These are phyloP conservation scores for Microtus montanus DNA, from an alignment of 2,113 vertebrate genomes.

Conservation along the genomic window DNA sequence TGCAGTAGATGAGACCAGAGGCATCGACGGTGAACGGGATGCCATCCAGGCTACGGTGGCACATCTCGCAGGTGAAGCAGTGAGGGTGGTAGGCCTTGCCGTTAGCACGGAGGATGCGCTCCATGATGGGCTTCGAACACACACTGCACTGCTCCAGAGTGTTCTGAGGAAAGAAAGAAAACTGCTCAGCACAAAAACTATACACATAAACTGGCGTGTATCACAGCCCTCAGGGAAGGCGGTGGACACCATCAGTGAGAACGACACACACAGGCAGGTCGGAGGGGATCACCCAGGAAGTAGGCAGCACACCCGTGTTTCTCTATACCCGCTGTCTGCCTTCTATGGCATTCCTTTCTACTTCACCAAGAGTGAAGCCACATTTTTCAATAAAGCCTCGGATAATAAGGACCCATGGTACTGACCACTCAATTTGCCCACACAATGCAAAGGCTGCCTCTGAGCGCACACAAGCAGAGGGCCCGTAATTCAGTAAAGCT, in stretches of 20 bases:
- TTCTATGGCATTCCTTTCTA: too few relatives aligned
- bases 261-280: neutral
- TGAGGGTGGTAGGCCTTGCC: conserved; percentile 98
- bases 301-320: neutral
- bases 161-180: conserved; percentile 86
- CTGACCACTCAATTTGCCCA: neutral
- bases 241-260: neutral
- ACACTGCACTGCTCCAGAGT: conserved; percentile 97
- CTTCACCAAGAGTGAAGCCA: neutral
- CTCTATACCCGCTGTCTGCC: neutral
- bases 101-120: conserved; percentile 96
- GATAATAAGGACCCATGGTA: neutral
- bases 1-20: conserved; percentile 98
- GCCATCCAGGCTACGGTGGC: conserved; percentile 96
- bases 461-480: neutral
- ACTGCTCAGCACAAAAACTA: fast-evolving
- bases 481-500: neutral
- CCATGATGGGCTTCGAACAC: conserved; percentile 98
- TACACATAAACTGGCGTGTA: too few relatives aligned
- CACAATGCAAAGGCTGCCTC: neutral
- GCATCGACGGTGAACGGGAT: conserved; percentile 98
- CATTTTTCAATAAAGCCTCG: neutral
- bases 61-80: conserved; percentile 99
- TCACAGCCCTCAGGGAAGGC: neutral
- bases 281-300: neutral